Evolutionary conservation across 1,140 invertebrate genomes (phyloP), one percentile per base, ranked within the genome.

Genomic region (Diorhabda elongata): DNA sequence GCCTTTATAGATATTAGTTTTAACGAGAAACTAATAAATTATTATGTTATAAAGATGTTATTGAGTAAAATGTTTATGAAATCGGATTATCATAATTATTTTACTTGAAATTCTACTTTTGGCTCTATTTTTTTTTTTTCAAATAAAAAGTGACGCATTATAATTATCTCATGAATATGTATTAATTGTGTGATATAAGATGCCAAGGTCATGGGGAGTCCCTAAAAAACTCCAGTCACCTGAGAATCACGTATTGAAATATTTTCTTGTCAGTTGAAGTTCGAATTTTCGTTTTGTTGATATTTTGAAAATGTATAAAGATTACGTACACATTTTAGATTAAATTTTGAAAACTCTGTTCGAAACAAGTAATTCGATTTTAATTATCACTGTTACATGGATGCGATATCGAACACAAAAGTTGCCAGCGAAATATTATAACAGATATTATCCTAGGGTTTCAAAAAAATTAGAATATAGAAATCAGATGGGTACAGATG

Each of bases 181-280:
- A 52, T 52, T 52, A 8, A 52, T 8, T 8, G 47, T 52, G 6
- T 8, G 6, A 52, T 9, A 62, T 44, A 62, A 62, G 61, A 62
- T 62, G 61, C 61, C 42, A 62, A 62, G 43, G 44, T 62, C 43
- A 62, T 11, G 8, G 56, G 63, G 45, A 57, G 52, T 56, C 63
- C 63, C 41, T 47, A 6, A 52, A 52, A 52, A 52, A n/a, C 47
- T 52, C 47, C 47, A 52, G n/a, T n/a, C 47, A 52, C n/a, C 47
- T n/a, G n/a, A 52, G 47, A 52, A 52, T 6, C 47, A 52, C 47
- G n/a, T 8, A 52, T 26, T 26, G 47, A 52, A 52, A 52, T 8
- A n/a, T 26, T 26, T 52, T n/a, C 47, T 52, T 52, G 47, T 52
- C 47, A n/a, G n/a, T 52, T 52, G 47, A 6, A 52, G 47, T 52